Base-by-base conservation (phyloP, 1,140 invertebrate species). In the Drosophila nebulosa region DNA sequence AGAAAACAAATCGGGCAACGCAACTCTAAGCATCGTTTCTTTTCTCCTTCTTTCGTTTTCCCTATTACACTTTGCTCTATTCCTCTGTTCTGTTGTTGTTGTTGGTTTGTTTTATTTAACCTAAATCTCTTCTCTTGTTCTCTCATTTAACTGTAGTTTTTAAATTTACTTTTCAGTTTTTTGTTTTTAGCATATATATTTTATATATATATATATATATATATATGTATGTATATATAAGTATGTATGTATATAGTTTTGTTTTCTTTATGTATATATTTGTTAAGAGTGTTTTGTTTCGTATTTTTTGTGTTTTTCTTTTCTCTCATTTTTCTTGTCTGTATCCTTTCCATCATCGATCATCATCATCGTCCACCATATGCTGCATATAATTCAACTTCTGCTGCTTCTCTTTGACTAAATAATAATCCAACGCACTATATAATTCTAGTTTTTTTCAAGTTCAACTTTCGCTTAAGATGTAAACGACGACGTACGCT, bases 371-470 rank as follows among this genome's bases (percentile, higher is more conserved):
- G 64, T 75, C 60, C 67, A 76, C 63, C 55, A 71, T 55, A 64
- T 57, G 59, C 66, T 71, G 42, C 51, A 68, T 57, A 73, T 78
- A 58, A 74, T 84, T 72, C 71, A 69, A 68, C 42, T 81, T 86
- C 52, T 56, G 66, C 61, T 69, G n/a, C n/a, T n/a, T n/a, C n/a
- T 69, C 65, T 79, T 83, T 88, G 73, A 88, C 83, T 88, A 88
- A 88, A 86, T 88, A 88, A 88, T 88, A 89, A 89, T 88, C 83
- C 83, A 88, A 88, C 74, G 74, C 84, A 88, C 84, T 88, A 88
- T 88, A 83, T 88, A 88, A 89, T 88, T 86, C 83, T 88, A 88
- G 83, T 88, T 86, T 55, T 88, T 86, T 55, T 88, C 83, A 88
- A 88, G 83, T 88, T 88, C 83, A 88, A 88, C 83, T 88, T 88